Conservation (phyloP, 1,140 invertebrate species). For the Tachypleus tridentatus region DNA sequence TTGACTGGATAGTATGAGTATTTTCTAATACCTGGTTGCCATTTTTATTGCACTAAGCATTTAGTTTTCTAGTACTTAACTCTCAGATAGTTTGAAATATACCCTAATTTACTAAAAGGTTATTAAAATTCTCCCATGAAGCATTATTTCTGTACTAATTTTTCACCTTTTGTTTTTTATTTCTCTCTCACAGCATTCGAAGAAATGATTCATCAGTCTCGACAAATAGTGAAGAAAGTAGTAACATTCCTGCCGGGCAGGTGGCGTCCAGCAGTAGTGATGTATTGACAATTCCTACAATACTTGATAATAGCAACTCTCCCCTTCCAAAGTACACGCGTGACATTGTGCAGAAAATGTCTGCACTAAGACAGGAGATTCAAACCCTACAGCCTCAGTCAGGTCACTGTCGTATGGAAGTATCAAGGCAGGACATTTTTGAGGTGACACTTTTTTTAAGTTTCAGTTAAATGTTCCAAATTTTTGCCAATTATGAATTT, state of each 20-base stretch:
- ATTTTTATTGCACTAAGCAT: no score
- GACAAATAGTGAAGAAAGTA: not conserved
- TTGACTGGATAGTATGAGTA: no score
- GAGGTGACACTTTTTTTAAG: constrained; percentile 37
- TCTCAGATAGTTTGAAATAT: no score
- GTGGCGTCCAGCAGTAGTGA: not conserved
- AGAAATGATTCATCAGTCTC: not conserved
- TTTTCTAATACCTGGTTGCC: no score
- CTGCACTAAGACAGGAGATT: constrained; percentile 72
- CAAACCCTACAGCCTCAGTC: constrained; percentile 82
- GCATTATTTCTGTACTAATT: no score
- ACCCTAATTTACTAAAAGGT: no score
- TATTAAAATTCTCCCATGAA: no score
- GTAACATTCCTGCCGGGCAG: not conserved
- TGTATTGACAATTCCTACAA: not conserved
- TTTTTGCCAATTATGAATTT: no score
- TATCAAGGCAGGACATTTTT: constrained; percentile 64
- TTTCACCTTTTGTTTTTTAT: no score
- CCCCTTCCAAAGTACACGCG: constrained; percentile 81
- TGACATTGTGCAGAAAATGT: constrained; percentile 89
- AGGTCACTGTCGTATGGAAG: constrained; percentile 88
- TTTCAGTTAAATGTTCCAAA: no score
- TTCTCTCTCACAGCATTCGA: not conserved
- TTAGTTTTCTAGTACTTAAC: no score
- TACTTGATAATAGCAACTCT: constrained; percentile 28